phyloP scores from a whole-genome alignment of 2,888 invertebrate genomes.

The Xestia sexstrigata region DNA sequence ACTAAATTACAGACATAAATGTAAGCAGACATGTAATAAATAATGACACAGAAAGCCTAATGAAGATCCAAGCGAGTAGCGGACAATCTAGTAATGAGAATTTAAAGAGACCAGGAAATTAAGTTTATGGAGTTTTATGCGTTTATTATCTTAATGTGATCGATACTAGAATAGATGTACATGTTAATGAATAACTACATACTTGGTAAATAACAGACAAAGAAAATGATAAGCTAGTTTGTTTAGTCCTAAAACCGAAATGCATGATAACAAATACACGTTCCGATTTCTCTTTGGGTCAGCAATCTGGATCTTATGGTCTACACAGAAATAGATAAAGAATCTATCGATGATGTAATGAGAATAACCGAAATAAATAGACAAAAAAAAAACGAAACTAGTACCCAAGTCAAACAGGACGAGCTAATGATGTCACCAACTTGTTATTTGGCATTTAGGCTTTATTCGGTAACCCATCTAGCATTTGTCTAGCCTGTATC shows the following conservation, averaged over 20 bases:
- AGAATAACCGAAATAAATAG: constrained; percentile 33
- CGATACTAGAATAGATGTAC: constrained; percentile 36
- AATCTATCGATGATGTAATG: constrained; percentile 45
- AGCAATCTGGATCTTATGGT: constrained; percentile 14
- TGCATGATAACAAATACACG: constrained; percentile 48
- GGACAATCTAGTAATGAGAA: constrained; percentile 32
- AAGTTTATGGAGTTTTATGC: constrained; percentile 29
- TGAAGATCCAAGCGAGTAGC: constrained; percentile 16
- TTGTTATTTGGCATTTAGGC: constrained; percentile 39
- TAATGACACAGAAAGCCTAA: constrained; percentile 30
- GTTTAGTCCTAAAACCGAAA: constrained; percentile 57
- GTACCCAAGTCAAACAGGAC: constrained; percentile 56
- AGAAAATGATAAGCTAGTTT: constrained; percentile 49
- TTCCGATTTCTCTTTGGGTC: constrained; percentile 43
- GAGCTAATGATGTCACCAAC: constrained; percentile 62
- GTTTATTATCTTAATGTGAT: constrained; percentile 44
- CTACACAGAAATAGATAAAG: constrained; percentile 22
- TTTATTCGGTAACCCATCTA: constrained; percentile 24
- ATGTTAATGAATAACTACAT: constrained; percentile 38
- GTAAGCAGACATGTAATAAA: constrained; percentile 20
- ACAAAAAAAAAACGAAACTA: constrained; percentile 47
- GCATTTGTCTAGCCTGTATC: constrained; percentile 24
- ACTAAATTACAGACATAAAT: constrained; percentile 29
- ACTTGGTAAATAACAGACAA: constrained; percentile 39
- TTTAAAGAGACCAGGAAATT: constrained; percentile 44